Evolutionary conservation across 1,140 invertebrate genomes (phyloP).

Genomic region (Physella acuta): DNA sequence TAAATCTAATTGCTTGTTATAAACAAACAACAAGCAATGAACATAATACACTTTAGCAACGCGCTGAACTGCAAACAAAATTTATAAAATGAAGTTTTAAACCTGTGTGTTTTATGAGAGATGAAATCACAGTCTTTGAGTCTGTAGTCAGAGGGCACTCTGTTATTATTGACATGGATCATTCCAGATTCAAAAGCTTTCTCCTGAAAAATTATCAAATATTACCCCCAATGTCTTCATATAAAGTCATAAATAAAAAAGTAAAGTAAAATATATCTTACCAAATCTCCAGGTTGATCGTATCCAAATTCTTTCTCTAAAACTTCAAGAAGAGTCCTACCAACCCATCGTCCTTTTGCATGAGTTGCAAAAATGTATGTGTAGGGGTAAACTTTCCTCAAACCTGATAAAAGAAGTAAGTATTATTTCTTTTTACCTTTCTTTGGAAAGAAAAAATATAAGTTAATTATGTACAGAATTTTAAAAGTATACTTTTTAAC

Average conservation of each 20-base stretch:
- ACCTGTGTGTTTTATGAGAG: constrained; percentile 23
- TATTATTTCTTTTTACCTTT: not conserved
- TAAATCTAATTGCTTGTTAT: not conserved
- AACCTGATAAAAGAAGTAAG: constrained; percentile 66
- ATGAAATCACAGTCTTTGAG: constrained; percentile 11
- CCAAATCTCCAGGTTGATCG: constrained; percentile 78
- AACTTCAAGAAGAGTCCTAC: constrained; percentile 89
- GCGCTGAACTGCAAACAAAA: not conserved
- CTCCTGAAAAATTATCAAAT: not conserved
- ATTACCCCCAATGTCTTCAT: too few relatives aligned
- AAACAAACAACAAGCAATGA: not conserved
- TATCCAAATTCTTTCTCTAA: constrained; percentile 85
- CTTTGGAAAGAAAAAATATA: not conserved
- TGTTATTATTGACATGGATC: constrained; percentile 17
- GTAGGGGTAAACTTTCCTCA: constrained; percentile 98
- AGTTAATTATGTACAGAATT: not conserved
- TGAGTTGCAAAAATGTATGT: constrained; percentile 96
- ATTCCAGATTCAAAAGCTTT: constrained; percentile 12
- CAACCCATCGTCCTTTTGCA: constrained; percentile 96
- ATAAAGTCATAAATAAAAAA: constrained; percentile 77
- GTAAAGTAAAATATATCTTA: constrained; percentile 47
- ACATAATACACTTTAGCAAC: not conserved
- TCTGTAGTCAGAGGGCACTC: not conserved
- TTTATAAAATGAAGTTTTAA: too few relatives aligned
- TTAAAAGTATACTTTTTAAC: not conserved